Conservation (phyloP, 2,888 invertebrate genomes). For the Synergus umbraculus region DNA sequence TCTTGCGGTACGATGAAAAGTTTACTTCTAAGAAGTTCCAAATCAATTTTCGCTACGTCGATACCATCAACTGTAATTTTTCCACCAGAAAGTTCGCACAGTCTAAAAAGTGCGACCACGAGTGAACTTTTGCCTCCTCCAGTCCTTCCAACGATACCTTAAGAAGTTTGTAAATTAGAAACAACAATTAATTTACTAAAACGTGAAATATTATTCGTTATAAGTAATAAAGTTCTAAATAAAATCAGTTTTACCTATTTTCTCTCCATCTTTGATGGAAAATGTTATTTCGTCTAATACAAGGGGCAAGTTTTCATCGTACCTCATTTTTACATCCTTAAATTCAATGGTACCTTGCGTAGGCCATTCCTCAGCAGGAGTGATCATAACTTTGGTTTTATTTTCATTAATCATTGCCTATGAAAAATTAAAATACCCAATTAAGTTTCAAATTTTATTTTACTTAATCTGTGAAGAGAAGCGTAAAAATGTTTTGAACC, state of each 20-base stretch:
- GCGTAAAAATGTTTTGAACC: no score
- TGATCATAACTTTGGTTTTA: conserved; percentile 46
- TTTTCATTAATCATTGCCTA: conserved; percentile 64
- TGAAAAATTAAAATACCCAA: conserved; percentile 29
- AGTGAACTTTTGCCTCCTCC: conserved; percentile 81
- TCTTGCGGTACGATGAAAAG: conserved; percentile 82
- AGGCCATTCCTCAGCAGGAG: conserved; percentile 78
- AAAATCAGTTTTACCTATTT: conserved; percentile 77
- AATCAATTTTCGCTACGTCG: conserved; percentile 75
- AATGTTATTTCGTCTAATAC: conserved; percentile 80
- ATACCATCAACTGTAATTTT: conserved; percentile 79
- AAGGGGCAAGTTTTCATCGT: conserved; percentile 76
- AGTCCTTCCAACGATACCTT: conserved; percentile 78
- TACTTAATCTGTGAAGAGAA: no score
- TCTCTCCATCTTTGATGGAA: conserved; percentile 79
- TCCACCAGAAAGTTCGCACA: conserved; percentile 80
- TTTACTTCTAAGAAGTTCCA: conserved; percentile 78
- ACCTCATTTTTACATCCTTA: conserved; percentile 78
- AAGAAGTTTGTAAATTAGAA: conserved; percentile 45
- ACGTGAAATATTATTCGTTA: neutral
- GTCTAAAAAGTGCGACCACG: conserved; percentile 80
- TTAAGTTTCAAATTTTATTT: neutral
- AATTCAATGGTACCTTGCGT: conserved; percentile 78
- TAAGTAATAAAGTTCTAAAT: neutral
- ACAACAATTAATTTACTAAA: neutral